Evolutionary conservation across 2,113 vertebrate species (phyloP).

Genomic region (Saccopteryx leptura): DNA sequence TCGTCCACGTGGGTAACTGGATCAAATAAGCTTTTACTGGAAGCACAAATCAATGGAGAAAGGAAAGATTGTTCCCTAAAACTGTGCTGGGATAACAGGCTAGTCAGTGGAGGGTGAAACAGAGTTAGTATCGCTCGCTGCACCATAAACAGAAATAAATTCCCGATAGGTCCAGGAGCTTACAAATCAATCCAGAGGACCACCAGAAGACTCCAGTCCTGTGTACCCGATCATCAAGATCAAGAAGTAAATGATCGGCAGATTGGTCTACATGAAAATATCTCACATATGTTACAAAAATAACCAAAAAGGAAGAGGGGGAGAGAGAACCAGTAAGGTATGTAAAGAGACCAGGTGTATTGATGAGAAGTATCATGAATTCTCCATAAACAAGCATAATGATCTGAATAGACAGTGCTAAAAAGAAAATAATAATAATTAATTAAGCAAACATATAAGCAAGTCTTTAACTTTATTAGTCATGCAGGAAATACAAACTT

Average conservation of each 20-base stretch:
- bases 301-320: not conserved
- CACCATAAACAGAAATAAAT: not conserved
- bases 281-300: not conserved
- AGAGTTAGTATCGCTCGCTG: not conserved
- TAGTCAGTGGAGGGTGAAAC: not conserved
- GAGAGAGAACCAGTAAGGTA: not conserved
- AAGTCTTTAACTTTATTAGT: not conserved
- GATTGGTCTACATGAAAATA: not conserved
- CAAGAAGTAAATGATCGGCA: not conserved
- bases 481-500: not conserved
- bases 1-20: not conserved
- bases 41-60: not conserved
- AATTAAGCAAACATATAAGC: not conserved
- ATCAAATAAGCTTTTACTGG: not conserved
- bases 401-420: not conserved
- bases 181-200: not conserved
- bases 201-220: not conserved
- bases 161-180: not conserved
- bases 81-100: not conserved
- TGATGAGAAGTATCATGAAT: not conserved
- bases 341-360: not conserved
- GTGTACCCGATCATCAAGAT: not conserved
- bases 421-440: not conserved
- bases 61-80: not conserved
- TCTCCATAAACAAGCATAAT: too few species aligned